Base-by-base conservation (phyloP, 1,140 invertebrate species). In the Campoletis sonorensis region DNA sequence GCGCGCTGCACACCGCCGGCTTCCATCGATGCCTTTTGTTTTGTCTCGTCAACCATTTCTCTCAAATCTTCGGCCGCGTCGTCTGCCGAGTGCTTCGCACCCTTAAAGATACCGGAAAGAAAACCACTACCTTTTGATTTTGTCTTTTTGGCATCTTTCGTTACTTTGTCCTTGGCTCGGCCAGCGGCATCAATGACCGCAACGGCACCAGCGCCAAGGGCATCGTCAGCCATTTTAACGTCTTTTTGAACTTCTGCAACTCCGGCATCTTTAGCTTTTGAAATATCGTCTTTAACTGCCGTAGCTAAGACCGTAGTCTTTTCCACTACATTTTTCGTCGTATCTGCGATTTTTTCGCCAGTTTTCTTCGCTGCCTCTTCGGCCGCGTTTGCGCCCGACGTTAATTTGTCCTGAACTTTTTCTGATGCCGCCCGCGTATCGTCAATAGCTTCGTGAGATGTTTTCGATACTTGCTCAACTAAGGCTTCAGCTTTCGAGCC, bases 51-150 rank as follows among this genome's bases (percentile, higher is more conserved):
- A 0, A 83, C 68, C 1, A 70, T 64, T 11, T 80, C 79, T 0
- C 81, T 79, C 4, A 30, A 49, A 30, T 81, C 80, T 0, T 64
- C 27, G 16, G 21, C 2, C 5, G 27, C 16, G 21, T 83, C 82
- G 30, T 73, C 85, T 0, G 79, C 80, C 10, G 83, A 15, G 11
- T 88, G 86, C 70, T 89, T 89, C 0, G 79, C 82, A 1, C 86
- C 83, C 10, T 88, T 88, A 68, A 88, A 86, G 1, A 88, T 83
- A 0, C 86, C 88, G 0, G 86, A 86, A 0, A 88, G 79, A 23
- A 88, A 87, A 10, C 86, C 82, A 30, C 79, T 73, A 0, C 77
- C 37, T 79, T 90, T 86, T 0, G 85, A 82, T 1, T 89, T 87
- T 0, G 82, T 76, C 27, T 88, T 85, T 11, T 85, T 86, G 4